Evolutionary conservation across 2,113 vertebrate species (phyloP).

Genomic region (Dasyprocta punctata): DNA sequence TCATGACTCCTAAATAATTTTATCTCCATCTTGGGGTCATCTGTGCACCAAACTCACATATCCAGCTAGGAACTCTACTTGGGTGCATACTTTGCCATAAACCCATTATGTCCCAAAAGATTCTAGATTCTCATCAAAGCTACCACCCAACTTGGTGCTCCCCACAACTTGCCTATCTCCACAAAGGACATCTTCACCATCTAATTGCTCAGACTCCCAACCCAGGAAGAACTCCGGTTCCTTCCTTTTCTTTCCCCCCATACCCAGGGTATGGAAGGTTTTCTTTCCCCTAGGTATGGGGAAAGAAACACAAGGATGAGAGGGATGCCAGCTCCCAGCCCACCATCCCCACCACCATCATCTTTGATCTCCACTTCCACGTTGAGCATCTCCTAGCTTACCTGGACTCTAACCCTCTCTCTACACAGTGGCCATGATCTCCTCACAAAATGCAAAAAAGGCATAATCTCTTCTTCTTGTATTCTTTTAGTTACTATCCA

Average conservation of each 20-base stretch:
- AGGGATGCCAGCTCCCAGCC: background rate
- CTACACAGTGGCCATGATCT: background rate
- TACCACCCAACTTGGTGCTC: background rate
- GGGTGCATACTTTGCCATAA: background rate
- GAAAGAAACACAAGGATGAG: background rate
- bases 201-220: background rate
- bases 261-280: background rate
- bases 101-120: background rate
- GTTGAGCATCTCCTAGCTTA: background rate
- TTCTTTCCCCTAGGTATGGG: background rate
- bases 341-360: background rate
- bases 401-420: fast-evolving
- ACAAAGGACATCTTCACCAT: background rate
- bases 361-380: background rate
- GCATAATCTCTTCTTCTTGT: background rate
- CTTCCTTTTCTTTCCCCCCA: background rate
- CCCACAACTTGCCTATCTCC: background rate
- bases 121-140: background rate
- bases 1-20: background rate
- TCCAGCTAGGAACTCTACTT: background rate
- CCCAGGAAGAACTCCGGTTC: background rate
- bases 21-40: background rate
- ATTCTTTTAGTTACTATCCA: background rate
- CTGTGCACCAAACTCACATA: background rate
- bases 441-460: background rate